Evolutionary conservation across 1,140 invertebrate species (phyloP).

Genomic region (Galendromus occidentalis): DNA sequence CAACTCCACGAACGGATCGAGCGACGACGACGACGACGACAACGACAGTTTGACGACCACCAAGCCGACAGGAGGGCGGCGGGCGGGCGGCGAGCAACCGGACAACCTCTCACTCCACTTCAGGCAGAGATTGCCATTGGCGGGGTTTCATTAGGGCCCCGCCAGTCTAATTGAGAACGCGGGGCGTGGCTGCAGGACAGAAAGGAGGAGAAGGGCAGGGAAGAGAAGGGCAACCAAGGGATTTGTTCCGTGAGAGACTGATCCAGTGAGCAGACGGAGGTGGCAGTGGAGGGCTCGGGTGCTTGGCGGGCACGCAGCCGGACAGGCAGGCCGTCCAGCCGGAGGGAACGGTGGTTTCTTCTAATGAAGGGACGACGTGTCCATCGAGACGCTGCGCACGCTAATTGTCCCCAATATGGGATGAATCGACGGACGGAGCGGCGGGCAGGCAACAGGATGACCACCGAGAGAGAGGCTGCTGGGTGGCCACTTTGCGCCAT

Average conservation of each 20-base stretch:
- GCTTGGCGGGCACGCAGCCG: neutral
- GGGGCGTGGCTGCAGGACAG: constrained; percentile 8
- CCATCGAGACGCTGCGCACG: constrained; percentile 9
- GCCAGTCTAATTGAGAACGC: constrained; percentile 9
- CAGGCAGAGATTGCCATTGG: constrained; percentile 6
- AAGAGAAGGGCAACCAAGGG: neutral
- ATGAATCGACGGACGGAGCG: no score
- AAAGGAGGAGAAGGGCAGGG: neutral
- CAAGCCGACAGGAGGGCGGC: no score
- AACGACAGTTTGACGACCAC: no score
- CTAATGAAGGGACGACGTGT: constrained; percentile 10
- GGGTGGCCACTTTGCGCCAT: no score
- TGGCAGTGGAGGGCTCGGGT: neutral
- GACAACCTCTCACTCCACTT: neutral
- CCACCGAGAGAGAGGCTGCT: no score
- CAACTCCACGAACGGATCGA: no score
- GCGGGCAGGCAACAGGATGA: no score
- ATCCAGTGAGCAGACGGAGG: neutral
- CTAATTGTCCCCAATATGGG: neutral
- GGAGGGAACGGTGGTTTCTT: neutral
- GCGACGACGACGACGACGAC: no score
- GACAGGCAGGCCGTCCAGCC: no score
- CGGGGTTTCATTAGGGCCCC: constrained; percentile 5
- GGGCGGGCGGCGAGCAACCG: no score
- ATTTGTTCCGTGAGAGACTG: neutral